These are phyloP conservation scores for Melanotaenia maccullochi DNA, from an alignment of 2,797 vertebrate genomes.

Conservation along the genomic window DNA sequence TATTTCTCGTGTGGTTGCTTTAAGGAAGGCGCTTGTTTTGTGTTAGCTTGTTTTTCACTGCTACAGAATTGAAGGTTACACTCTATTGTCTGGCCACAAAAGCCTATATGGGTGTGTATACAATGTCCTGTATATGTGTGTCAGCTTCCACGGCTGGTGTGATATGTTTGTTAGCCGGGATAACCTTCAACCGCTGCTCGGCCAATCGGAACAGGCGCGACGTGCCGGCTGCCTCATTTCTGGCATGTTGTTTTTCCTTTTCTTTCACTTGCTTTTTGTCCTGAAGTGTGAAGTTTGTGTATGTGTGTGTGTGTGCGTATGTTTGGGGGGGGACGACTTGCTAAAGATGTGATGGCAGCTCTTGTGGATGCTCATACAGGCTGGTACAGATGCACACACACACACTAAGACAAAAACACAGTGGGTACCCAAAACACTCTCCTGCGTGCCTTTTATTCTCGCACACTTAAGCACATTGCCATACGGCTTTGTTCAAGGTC, in stretches of 20 bases:
- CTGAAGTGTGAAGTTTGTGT: not conserved
- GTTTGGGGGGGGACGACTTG: conserved; percentile 1
- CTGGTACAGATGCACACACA: conserved; percentile 16
- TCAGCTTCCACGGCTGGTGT: conserved; percentile 47
- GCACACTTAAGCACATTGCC: conserved; percentile 38
- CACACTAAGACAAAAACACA: conserved; percentile 8
- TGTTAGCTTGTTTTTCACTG: conserved; percentile 47
- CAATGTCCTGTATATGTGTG: conserved; percentile 7
- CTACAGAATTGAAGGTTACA: conserved; percentile 61
- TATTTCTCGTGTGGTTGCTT: not conserved
- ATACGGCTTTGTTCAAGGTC: conserved; percentile 67
- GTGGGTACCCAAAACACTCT: conserved; percentile 23
- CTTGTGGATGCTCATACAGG: conserved; percentile 37
- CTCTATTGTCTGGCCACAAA: conserved; percentile 61
- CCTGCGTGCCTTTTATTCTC: conserved; percentile 29
- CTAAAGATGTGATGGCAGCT: conserved; percentile 39
- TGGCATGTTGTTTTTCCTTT: conserved; percentile 42
- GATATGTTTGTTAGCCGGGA: conserved; percentile 73
- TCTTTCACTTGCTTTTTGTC: conserved; percentile 32
- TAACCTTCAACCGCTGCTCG: conserved; percentile 79
- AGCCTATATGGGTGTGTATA: conserved; percentile 36
- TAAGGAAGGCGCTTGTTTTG: conserved; percentile 33
- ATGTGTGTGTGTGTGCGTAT: not conserved
- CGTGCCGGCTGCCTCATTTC: conserved; percentile 63
- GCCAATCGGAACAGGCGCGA: conserved; percentile 74